phyloP scores from a whole-genome alignment of 2,888 invertebrate genomes.

The Ptychoptera contaminata region DNA sequence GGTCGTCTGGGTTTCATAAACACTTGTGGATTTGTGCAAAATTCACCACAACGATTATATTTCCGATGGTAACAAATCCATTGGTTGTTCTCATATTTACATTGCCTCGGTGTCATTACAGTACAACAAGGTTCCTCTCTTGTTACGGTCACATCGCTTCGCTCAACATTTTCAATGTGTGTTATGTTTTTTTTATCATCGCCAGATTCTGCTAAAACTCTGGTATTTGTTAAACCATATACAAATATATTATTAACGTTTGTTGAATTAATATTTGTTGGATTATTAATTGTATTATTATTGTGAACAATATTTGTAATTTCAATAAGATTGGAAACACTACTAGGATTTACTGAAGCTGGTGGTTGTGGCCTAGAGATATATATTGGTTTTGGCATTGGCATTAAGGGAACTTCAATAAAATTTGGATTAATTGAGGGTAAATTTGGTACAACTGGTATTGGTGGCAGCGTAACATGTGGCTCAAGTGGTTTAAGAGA shows the following conservation, averaged over 20 bases:
- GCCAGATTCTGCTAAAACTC: not conserved
- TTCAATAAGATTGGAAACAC: conserved; percentile 11
- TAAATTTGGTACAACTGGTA: no score
- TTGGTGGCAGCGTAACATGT: no score
- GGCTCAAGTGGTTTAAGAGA: no score
- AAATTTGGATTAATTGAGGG: no score
- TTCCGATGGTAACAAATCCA: conserved; percentile 19
- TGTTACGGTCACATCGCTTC: no score
- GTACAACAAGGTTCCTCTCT: conserved; percentile 16
- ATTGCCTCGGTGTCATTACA: conserved; percentile 19
- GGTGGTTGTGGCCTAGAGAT: no score
- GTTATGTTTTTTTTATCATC: no score
- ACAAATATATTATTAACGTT: conserved; percentile 21
- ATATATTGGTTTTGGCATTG: no score
- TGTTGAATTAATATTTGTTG: conserved; percentile 9
- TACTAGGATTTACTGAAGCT: not conserved
- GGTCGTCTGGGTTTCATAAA: conserved; percentile 14
- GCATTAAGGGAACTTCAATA: no score
- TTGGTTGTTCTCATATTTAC: conserved; percentile 9
- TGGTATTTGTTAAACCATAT: conserved; percentile 15
- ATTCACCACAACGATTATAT: conserved; percentile 17
- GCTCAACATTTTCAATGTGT: no score
- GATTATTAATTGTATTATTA: conserved; percentile 10
- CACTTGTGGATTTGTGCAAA: conserved; percentile 17
- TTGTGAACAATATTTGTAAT: conserved; percentile 10